A percentile compares a stretch with the other conserved stretches of the same genome.
Evolutionary conservation across 2,797 vertebrate genomes (phyloP).

Genomic region (Harpagifer antarcticus): DNA sequence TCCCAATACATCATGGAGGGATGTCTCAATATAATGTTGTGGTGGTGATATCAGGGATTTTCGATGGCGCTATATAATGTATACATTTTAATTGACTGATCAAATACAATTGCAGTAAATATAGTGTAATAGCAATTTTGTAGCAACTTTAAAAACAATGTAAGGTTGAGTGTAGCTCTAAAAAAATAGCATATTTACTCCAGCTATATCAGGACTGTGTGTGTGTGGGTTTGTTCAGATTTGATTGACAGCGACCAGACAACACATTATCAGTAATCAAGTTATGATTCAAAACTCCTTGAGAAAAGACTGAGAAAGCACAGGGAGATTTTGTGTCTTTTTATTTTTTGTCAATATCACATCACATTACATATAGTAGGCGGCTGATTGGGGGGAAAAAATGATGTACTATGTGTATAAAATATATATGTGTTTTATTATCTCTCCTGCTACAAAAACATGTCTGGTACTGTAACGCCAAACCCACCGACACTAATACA

Average conservation of each 20-base stretch:
- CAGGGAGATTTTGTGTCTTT: too few species aligned
- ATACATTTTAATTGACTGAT: background rate
- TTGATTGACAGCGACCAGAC: background rate
- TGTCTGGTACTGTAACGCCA: background rate
- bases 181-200: background rate
- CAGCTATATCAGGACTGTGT: background rate
- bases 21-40: slow-evolving; percentile 26
- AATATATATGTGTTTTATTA: slow-evolving; percentile 2
- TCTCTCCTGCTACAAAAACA: background rate
- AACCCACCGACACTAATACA: background rate
- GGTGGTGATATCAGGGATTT: background rate
- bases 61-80: background rate
- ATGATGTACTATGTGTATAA: too few species aligned
- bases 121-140: background rate
- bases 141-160: background rate
- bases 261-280: background rate
- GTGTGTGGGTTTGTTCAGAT: background rate
- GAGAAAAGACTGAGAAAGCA: too few species aligned
- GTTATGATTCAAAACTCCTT: background rate
- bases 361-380: background rate
- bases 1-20: background rate
- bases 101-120: background rate
- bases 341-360: too few species aligned
- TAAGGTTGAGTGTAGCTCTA: background rate
- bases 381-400: background rate